A percentile compares a stretch with the other conserved stretches of the same genome.
Conservation (phyloP, 2,797 vertebrate species). For the Chelidonichthys spinosus region DNA sequence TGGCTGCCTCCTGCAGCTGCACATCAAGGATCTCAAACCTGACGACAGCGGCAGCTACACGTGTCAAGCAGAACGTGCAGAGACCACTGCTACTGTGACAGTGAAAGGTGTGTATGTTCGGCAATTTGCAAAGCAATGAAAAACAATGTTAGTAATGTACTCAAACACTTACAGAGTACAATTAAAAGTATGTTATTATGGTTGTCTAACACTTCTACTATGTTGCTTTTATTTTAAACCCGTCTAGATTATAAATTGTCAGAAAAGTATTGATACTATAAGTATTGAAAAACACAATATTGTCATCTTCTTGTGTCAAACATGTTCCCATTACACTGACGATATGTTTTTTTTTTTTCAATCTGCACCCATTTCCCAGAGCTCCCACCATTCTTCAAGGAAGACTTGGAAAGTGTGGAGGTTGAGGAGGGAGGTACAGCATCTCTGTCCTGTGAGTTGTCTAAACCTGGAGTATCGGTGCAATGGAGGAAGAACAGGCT, state of each 20-base stretch:
- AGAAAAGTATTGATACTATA: background rate
- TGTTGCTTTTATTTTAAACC: background rate
- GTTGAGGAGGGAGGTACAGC: conserved; percentile 80
- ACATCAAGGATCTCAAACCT: conserved; percentile 82
- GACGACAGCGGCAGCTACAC: conserved; percentile 88
- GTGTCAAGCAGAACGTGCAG: conserved; percentile 74
- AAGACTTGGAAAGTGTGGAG: conserved; percentile 69
- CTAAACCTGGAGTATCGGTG: conserved; percentile 73
- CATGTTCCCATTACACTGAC: background rate
- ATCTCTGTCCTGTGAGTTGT: conserved; percentile 83
- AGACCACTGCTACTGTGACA: conserved; percentile 56
- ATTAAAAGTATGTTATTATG: background rate
- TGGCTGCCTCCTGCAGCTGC: conserved; percentile 80
- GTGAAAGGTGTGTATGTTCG: conserved; percentile 77
- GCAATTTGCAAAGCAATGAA: too few relatives aligned
- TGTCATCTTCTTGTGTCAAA: background rate
- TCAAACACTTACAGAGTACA: background rate
- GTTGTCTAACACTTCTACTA: background rate
- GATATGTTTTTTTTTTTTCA: background rate
- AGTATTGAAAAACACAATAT: background rate
- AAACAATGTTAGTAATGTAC: background rate
- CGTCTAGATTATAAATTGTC: background rate
- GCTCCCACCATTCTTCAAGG: background rate
- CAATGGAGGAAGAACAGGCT: conserved; percentile 85
- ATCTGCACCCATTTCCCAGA: background rate